Base-by-base conservation (phyloP, 2,113 vertebrate species). In the Vulpes ferrilata region DNA sequence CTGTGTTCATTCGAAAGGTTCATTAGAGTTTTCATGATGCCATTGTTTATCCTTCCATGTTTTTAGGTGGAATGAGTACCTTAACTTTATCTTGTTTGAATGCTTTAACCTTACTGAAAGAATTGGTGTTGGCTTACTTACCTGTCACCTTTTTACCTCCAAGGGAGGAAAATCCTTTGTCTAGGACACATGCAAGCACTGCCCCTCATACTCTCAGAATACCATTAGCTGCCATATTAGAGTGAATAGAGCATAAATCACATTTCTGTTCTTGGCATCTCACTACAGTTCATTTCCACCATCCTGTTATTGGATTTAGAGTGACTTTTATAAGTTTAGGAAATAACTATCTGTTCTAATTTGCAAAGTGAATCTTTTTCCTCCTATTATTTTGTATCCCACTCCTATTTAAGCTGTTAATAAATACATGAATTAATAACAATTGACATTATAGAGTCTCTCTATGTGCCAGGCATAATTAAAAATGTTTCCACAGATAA, bases 1-100 rank as follows among this genome's bases (percentile, higher is more conserved):
- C 79, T 90, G 87, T 22, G 59, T n/a, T 48, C 86, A 17, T 20
- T 23, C 15, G 32, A 92, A 81, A 88, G 22, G 30, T 76, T 90
- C 38, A 53, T 57, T 51, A 57, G 23, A 51, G 83, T 71, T 96
- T 89, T 25, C 22, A 0, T 1, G 57, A 51, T 35, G 38, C 81
- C 13, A 5, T 25, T 13, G 6, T 25, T 94, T 59, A 60, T 84
- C 43, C 32, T 78, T 48, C 15, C 16, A 2, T 38, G 7, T 35
- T 83, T 25, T 90, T 35, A 43, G 62, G 19, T 83, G 60, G 57
- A 93, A 48, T 22, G 4, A 3, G 4, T 53, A 10, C 32, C 48
- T 74, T 51, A 27, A 48, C 30, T 64, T 78, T 30, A 9, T 64
- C 35, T 60, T 35, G 43, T 27, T 30, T 38, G 32, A 74, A 59